Conservation (phyloP, 1,140 invertebrate genomes). For the Ceratina japonica region DNA sequence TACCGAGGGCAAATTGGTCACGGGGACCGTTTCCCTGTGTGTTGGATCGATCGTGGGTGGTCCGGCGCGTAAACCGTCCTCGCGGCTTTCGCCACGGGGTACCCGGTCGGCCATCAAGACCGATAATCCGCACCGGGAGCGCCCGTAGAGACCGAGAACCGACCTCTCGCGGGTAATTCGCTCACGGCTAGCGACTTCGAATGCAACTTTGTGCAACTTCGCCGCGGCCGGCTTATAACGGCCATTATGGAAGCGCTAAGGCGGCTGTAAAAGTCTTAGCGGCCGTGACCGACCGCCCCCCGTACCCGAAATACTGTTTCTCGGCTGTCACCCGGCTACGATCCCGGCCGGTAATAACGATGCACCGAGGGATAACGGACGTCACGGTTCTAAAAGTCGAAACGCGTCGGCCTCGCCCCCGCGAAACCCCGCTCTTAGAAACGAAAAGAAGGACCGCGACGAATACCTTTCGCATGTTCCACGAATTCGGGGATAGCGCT, state of each 20-base stretch:
- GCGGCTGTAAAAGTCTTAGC: slow-evolving; percentile 70
- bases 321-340: slow-evolving; percentile 23
- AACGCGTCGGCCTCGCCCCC: slow-evolving; percentile 1
- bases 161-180: slow-evolving; percentile 9
- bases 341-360: slow-evolving; percentile 47
- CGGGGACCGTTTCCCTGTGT: background rate
- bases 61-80: slow-evolving; percentile 28
- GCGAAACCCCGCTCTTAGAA: slow-evolving; percentile 12
- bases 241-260: slow-evolving; percentile 65
- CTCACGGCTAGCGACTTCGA: slow-evolving; percentile 44
- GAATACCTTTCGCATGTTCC: slow-evolving; percentile 51
- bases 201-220: slow-evolving; percentile 64
- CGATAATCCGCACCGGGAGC: slow-evolving; percentile 55
- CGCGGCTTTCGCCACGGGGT: slow-evolving; percentile 29
- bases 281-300: slow-evolving; percentile 64
- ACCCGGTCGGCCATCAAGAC: slow-evolving; percentile 49
- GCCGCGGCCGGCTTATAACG: slow-evolving; percentile 54
- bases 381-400: slow-evolving; percentile 59
- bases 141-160: slow-evolving; percentile 30
- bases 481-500: slow-evolving; percentile 37
- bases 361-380: slow-evolving; percentile 11
- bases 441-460: slow-evolving; percentile 24
- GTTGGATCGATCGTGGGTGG: slow-evolving; percentile 51
- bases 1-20: slow-evolving; percentile 10
- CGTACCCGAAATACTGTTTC: slow-evolving; percentile 66